Conservation (phyloP, 2,113 vertebrate species). For the Anarhynchus alexandrinus region DNA sequence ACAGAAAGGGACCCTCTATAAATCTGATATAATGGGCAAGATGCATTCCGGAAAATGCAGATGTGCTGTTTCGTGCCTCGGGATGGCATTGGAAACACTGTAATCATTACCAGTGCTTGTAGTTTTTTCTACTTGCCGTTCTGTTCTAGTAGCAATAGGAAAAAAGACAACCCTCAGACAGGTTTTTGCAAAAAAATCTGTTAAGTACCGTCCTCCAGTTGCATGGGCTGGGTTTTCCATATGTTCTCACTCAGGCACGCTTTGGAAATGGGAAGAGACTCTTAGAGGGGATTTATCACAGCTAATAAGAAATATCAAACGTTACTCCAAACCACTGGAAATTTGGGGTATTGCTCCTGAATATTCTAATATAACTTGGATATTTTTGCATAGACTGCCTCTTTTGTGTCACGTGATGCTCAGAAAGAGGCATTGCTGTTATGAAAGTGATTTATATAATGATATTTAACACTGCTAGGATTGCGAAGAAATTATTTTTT, state of each 20-base stretch:
- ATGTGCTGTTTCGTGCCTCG: not conserved
- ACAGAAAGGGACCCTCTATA: not conserved
- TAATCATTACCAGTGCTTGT: not conserved
- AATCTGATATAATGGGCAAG: not conserved
- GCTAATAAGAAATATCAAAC: not conserved
- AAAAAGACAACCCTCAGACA: not conserved
- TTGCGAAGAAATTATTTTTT: not conserved
- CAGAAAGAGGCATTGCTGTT: not conserved
- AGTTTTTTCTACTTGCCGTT: not conserved
- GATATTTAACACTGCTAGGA: not conserved
- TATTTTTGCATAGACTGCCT: not conserved
- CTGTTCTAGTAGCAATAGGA: not conserved
- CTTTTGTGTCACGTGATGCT: not conserved
- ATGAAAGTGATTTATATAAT: not conserved
- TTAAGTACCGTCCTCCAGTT: not conserved
- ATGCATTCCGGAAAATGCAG: not conserved
- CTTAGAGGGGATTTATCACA: not conserved
- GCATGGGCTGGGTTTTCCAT: not conserved
- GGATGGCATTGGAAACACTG: not conserved
- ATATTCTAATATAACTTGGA: not conserved
- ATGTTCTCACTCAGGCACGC: conserved; percentile 1
- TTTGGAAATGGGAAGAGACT: not conserved
- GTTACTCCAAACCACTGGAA: not conserved
- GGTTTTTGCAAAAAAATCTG: not conserved
- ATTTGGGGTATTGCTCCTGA: not conserved